phyloP scores from a whole-genome alignment of 2,113 vertebrate genomes.

The Gopherus evgoodei region DNA sequence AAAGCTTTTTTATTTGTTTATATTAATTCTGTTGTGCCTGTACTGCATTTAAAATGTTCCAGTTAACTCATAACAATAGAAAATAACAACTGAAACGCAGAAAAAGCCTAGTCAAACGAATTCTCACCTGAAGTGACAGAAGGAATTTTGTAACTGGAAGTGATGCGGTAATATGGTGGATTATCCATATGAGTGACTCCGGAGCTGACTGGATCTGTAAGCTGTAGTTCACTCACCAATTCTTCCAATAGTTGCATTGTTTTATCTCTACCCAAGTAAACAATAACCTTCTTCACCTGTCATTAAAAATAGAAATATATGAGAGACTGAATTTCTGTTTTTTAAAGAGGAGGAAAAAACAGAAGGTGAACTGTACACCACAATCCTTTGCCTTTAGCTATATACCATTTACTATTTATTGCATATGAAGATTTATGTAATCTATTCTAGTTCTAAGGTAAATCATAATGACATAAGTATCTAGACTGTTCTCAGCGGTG shows the following conservation, averaged over 20 bases:
- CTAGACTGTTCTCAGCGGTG: no score
- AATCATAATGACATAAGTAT: neutral
- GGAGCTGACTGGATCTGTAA: constrained; percentile 94
- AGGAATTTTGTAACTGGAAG: constrained; percentile 96
- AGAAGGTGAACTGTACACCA: neutral
- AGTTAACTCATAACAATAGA: neutral
- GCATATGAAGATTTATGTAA: neutral
- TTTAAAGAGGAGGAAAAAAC: neutral
- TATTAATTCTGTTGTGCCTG: neutral
- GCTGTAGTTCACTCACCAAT: constrained; percentile 94
- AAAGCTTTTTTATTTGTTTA: neutral
- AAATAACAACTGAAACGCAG: neutral
- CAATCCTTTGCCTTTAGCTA: neutral
- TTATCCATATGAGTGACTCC: constrained; percentile 98
- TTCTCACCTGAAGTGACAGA: constrained; percentile 96
- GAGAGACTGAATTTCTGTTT: neutral
- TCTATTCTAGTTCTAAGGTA: neutral
- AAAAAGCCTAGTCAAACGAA: neutral
- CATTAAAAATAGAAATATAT: constrained; percentile 16
- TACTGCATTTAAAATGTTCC: neutral
- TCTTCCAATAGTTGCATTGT: constrained; percentile 98
- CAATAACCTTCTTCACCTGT: constrained; percentile 98
- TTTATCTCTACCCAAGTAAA: constrained; percentile 98
- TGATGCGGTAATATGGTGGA: constrained; percentile 96
- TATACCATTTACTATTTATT: neutral